Evolutionary conservation across 2,888 invertebrate genomes (phyloP).

Genomic region (Acanthosepion esculentum): DNA sequence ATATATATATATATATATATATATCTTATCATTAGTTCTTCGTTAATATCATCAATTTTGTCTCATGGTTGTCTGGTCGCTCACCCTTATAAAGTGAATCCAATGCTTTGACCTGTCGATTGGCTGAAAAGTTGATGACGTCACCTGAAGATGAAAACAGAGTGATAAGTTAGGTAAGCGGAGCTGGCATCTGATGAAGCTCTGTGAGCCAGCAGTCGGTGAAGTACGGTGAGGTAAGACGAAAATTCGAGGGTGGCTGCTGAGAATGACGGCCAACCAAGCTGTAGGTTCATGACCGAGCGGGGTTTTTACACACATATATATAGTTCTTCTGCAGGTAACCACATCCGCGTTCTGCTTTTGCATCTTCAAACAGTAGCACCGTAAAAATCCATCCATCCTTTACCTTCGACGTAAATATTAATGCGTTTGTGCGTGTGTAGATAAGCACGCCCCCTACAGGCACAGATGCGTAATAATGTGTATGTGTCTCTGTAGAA

Average conservation of each 20-base stretch:
- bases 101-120: not conserved
- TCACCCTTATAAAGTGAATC: not conserved
- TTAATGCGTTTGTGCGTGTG: not conserved
- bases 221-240: not conserved
- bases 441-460: no score
- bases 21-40: not conserved
- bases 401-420: not conserved
- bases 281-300: not conserved
- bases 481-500: no score
- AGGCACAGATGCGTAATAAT: no score
- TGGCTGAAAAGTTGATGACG: conserved; percentile 1
- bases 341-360: not conserved
- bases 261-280: not conserved
- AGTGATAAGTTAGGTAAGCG: conserved; percentile 33
- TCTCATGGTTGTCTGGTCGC: not conserved
- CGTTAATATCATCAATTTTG: not conserved
- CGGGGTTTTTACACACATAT: not conserved
- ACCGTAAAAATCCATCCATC: not conserved
- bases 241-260: not conserved
- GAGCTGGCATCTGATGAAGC: not conserved
- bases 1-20: conserved; percentile 2
- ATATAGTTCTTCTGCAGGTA: not conserved
- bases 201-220: not conserved
- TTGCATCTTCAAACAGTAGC: conserved; percentile 1
- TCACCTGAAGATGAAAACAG: not conserved